These are phyloP conservation scores for Notodonta dromedarius DNA, from an alignment of 2,888 invertebrate genomes.

Conservation along the genomic window DNA sequence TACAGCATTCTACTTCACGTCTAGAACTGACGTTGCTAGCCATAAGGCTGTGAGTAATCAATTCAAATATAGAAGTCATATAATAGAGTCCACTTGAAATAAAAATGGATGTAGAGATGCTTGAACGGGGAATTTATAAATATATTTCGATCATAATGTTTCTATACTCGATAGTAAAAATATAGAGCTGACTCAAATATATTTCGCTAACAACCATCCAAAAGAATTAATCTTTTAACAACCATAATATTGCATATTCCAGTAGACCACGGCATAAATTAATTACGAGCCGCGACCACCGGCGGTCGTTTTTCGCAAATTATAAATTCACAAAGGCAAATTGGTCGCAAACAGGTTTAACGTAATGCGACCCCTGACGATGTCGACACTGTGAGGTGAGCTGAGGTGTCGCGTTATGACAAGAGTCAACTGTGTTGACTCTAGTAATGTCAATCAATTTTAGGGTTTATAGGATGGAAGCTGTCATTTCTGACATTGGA, in stretches of 20 bases:
- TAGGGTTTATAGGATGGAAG: too few species aligned
- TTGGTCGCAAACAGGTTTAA: constrained; percentile 38
- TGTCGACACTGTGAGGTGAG: constrained; percentile 26
- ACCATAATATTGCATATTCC: background rate
- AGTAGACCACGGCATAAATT: background rate
- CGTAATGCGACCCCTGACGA: constrained; percentile 48
- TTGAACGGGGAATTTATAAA: background rate
- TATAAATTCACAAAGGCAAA: constrained; percentile 38
- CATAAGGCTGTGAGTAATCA: background rate
- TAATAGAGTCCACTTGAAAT: background rate
- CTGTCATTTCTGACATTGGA: too few species aligned
- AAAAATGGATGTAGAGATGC: constrained; percentile 1
- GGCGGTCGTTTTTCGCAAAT: constrained; percentile 26
- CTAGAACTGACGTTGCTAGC: background rate
- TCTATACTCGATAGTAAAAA: background rate
- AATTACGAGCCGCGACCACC: constrained; percentile 1
- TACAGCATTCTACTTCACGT: background rate
- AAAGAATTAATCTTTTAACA: background rate
- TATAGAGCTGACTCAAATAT: too few species aligned
- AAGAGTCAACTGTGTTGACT: constrained; percentile 1
- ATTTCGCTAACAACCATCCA: too few species aligned
- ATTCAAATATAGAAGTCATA: constrained; percentile 3
- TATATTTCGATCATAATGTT: background rate
- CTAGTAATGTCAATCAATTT: constrained; percentile 9
- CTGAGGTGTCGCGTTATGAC: background rate